Evolutionary conservation across 2,888 invertebrate species (phyloP), one percentile per base, ranked within the genome.

Genomic region (Trypoxylon attenuatum): DNA sequence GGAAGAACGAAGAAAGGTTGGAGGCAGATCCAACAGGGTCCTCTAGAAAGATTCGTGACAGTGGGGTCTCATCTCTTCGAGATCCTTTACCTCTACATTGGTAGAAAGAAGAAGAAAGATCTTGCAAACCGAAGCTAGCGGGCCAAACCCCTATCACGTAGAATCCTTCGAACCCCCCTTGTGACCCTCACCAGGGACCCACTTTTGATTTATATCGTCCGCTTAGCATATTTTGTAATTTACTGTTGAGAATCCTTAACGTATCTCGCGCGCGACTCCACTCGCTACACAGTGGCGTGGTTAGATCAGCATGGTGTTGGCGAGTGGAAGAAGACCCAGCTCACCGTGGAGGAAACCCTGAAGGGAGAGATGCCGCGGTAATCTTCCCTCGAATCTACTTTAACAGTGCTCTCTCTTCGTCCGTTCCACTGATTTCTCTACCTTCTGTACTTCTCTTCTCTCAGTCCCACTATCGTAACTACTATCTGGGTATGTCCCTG

Each of bases 211-310:
- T 87, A 87, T 87, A 87, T 87, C 87, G 80, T 74, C 72, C 84
- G 85, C 84, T 87, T 87, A 85, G 87, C 87, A 87, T 87, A 87
- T 86, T 86, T 85, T 84, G 84, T 86, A 86, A 87, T 87, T 87
- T 87, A 87, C 87, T 86, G 86, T 86, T 85, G 85, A 86, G 83
- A 84, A 84, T 82, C 80, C 78, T 82, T 81, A 85, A 85, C 85
- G 85, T 84, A 84, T 75, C 72, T 64, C 33, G 57, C 29, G n/a
- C n/a, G n/a, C n/a, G n/a, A n/a, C n/a, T n/a, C n/a, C n/a, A n/a
- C n/a, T n/a, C n/a, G n/a, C n/a, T n/a, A n/a, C n/a, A n/a, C n/a
- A n/a, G n/a, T n/a, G n/a, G n/a, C n/a, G 25, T n/a, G 6, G 13
- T 10, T n/a, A 23, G 43, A 29, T 23, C 13, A 15, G 29, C 29